Evolutionary conservation across 2,888 invertebrate species (phyloP), one percentile per base, ranked within the genome.

Genomic region (Tenthredo livida): DNA sequence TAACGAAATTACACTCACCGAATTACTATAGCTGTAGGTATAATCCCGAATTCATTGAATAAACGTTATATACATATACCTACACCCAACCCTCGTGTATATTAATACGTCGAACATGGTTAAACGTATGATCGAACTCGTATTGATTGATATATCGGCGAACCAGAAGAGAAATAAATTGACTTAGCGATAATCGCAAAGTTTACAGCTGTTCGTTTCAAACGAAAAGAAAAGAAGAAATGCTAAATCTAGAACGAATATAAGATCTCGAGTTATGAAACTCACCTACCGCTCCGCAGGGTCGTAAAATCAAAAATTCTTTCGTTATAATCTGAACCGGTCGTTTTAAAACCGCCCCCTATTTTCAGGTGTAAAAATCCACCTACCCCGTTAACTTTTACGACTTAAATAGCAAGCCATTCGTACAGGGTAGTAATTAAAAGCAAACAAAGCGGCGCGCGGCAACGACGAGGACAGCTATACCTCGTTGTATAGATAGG

Each of bases 341-440:
- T 29, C 12, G 12, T 29, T 61, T 61, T 12, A 25, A 61, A 61
- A 61, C 9, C 25, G 21, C 25, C 12, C 21, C 25, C 12, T 61
- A 10, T 61, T 33, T 67, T 67, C 10, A 67, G 67, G 73, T 73
- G 73, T 73, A 40, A n/a, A 73, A 73, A 25, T 73, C 43, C 17
- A 77, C 29, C 50, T n/a, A 77, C 29, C 29, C 77, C 29, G 77
- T 77, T 33, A 77, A 77, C 29, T 77, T 50, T 77, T 9, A 77
- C 77, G 47, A 54, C 54, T 33, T 12, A 25, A 77, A 77, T 77
- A 77, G 33, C 77, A 7, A 54, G 50, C 54, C 54, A 29, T 54
- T 54, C 29, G 72, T 21, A 67, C 12, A 43, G 72, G 72, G 72
- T 77, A 33, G 77, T 77, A 77, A 77, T 77, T 77, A 77, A 77